Base-by-base conservation (phyloP, 2,888 invertebrate species). In the Cremastobaeus sp. region DNA sequence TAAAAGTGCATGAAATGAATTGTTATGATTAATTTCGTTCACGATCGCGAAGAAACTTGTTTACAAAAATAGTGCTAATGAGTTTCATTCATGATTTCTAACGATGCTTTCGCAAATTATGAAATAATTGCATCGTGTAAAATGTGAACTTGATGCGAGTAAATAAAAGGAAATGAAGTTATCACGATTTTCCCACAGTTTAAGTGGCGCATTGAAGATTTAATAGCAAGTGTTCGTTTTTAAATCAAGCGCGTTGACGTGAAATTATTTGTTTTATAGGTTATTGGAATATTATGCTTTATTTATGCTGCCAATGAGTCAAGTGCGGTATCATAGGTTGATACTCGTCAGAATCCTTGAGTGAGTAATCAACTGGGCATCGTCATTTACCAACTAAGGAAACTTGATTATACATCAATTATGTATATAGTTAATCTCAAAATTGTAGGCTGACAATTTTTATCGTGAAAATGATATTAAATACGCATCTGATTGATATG, bases 331-430 rank as follows among this genome's bases (percentile, higher is more conserved):
- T n/a, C n/a, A n/a, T 52, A 6, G 39, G 45, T 45, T 59, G 52
- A 68, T 55, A 17, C 28, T 14, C 52, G 37, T 55, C 30, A 14
- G 54, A 52, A 72, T 65, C 54, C 72, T 65, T 65, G 72, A 71
- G 37, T 54, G 30, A 55, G 35, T 47, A 15, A 64, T 62, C 48
- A 43, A 11, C 28, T 11, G 14, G 11, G 21, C 37, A 35, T 71
- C 64, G 62, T 64, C 35, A 65, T 41, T 59, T 25, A 35, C 45
- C 71, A 14, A 17, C 52, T 59, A 57, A 64, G 59, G 37, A 64
- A 71, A 71, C 59, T 57, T 64, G 64, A 71, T 71, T 71, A 65
- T 64, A 32, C 43, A 20, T 65, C 57, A 50, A 21, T 57, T 50
- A n/a, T n/a, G n/a, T n/a, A n/a, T 50, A 64, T n/a, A 30, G 1